A percentile compares a stretch with the other conserved stretches of the same genome.
Conservation (phyloP, 2,797 vertebrate genomes). For the Epinephelus coioides region DNA sequence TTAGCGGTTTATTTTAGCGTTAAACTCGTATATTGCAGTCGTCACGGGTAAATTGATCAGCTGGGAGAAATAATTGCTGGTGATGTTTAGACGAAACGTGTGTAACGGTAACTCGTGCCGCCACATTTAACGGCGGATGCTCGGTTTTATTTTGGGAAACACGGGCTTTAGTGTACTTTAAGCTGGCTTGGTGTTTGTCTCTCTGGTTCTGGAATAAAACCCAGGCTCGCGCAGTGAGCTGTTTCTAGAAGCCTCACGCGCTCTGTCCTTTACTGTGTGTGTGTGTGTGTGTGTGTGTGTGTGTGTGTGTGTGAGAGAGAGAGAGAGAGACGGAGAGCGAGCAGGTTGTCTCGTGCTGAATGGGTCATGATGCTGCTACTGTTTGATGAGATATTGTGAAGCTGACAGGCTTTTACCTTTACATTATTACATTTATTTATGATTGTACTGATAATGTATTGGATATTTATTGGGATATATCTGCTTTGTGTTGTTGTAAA, state of each 20-base stretch:
- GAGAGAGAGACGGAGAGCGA: neutral
- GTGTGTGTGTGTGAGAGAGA: neutral
- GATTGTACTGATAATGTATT: neutral
- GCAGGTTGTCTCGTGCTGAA: constrained; percentile 55
- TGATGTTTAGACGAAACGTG: neutral
- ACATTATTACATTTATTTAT: neutral
- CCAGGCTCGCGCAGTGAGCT: constrained; percentile 39
- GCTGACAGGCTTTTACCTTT: accelerated
- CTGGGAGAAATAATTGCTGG: constrained; percentile 23
- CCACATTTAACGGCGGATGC: too few relatives aligned
- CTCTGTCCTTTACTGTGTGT: constrained; percentile 27
- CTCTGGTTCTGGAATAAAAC: constrained; percentile 66
- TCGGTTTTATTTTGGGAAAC: neutral
- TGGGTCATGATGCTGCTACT: constrained; percentile 9
- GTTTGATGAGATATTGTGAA: neutral
- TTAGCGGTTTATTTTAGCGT: neutral
- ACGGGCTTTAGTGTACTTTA: neutral
- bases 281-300: neutral
- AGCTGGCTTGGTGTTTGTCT: constrained; percentile 38
- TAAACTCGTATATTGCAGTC: neutral
- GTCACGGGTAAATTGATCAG: neutral
- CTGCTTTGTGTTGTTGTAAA: neutral
- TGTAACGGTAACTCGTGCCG: too few relatives aligned
- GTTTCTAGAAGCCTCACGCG: constrained; percentile 77
- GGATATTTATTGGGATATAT: accelerated